Base-by-base conservation (phyloP, 1,140 invertebrate species). In the Drosophila azteca region DNA sequence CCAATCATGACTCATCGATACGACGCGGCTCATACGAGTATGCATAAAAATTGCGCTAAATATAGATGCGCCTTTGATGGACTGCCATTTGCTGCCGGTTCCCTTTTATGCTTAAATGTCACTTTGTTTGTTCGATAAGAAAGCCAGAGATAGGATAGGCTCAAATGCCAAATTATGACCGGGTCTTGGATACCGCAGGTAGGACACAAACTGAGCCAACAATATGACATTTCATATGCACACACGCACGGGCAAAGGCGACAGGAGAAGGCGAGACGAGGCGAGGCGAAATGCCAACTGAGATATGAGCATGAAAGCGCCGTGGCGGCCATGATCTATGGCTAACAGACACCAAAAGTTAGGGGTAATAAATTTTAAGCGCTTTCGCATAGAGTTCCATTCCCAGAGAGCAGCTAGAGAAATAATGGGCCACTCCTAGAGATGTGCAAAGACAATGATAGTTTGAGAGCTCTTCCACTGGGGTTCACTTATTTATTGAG, bases 311-410 rank as follows among this genome's bases (percentile, higher is more conserved):
- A 87, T 77, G 78, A 64, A 67, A 52, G 64, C 69, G 24, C 35
- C 35, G 3, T 39, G 35, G 61, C 50, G 59, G 57, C 31, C 70
- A 78, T 82, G 83, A 88, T 87, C 78, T 77, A 87, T 82, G 78
- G 82, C 78, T 50, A 79, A 88, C 75, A 87, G 82, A 71, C 78
- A 79, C 74, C 74, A 63, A 87, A 87, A 87, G 55, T 82, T 87
- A 81, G 70, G 75, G 83, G 83, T 73, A 87, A 87, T 87, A 87
- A 87, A 87, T 87, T 83, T 88, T 87, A 79, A 88, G 67, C 83
- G 76, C 77, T 83, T 88, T 79, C 53, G 53, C 48, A 79, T 69
- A 51, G 63, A 72, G 54, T 61, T 66, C 44, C 46, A 44, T 41
- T 11, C 20, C 15, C 24, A 24, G 39, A 45, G 39, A 45, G 61